Evolutionary conservation across 2,797 vertebrate species (phyloP).

Genomic region (Cuniculus paca): DNA sequence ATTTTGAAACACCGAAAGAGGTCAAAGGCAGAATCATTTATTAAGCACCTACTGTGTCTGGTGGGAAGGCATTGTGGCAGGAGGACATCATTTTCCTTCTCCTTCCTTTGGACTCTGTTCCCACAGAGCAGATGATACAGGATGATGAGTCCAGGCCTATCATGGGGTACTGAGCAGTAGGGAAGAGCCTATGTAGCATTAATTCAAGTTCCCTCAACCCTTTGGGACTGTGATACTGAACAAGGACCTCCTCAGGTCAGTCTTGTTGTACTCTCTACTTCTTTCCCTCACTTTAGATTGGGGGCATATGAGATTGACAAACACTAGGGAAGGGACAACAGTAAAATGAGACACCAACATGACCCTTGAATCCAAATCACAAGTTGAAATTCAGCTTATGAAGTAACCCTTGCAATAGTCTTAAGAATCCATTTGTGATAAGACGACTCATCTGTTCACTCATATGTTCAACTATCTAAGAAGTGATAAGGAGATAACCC

Average conservation of each 20-base stretch:
- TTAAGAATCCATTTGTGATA: neutral
- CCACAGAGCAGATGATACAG: neutral
- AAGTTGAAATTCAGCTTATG: neutral
- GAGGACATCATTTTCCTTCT: neutral
- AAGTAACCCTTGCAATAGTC: too few relatives aligned
- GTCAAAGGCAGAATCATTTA: neutral
- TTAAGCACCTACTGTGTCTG: neutral
- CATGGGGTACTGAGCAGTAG: too few relatives aligned
- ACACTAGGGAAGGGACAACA: neutral
- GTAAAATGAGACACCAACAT: neutral
- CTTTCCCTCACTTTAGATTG: neutral
- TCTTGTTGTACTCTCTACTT: neutral
- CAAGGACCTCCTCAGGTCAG: neutral
- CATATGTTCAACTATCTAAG: neutral
- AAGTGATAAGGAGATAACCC: neutral
- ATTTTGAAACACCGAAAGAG: neutral
- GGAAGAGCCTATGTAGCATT: neutral
- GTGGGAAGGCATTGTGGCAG: neutral
- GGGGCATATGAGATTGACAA: neutral
- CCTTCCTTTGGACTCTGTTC: neutral
- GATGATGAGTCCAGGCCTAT: neutral
- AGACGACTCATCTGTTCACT: neutral
- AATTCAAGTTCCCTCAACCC: neutral
- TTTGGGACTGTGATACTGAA: neutral
- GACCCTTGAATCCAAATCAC: neutral